phyloP scores from a whole-genome alignment of 2,888 invertebrate species.

The Tiliacea citrago region DNA sequence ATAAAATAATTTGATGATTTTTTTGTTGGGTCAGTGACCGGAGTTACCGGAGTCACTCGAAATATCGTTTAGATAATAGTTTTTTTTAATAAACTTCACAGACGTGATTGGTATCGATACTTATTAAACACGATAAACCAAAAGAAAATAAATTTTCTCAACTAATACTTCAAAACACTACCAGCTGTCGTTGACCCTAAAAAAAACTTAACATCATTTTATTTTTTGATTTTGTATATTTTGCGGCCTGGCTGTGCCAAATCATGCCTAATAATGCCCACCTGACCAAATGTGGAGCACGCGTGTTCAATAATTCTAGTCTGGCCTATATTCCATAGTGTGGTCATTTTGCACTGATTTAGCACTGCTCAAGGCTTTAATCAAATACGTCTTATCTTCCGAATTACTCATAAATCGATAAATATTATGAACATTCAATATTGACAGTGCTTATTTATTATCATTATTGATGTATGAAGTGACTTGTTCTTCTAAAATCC shows the following conservation, averaged over 20 bases:
- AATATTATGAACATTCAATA: not conserved
- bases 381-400: not conserved
- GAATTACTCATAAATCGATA: constrained; percentile 15
- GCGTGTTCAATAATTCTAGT: not conserved
- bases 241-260: not conserved
- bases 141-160: too few species aligned
- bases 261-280: not conserved
- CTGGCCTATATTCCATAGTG: not conserved
- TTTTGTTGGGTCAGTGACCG: too few species aligned
- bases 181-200: too few species aligned
- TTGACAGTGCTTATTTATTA: not conserved
- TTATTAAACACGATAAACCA: too few species aligned
- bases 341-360: constrained; percentile 7
- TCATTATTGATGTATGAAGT: not conserved
- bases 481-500: constrained; percentile 10
- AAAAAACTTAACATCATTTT: too few species aligned
- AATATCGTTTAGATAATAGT: too few species aligned
- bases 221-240: not conserved
- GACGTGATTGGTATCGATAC: too few species aligned
- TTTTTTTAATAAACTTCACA: too few species aligned
- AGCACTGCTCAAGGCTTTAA: constrained; percentile 4
- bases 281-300: too few species aligned
- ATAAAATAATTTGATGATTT: too few species aligned
- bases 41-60: too few species aligned
- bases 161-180: too few species aligned